These are phyloP conservation scores for Ruditapes philippinarum DNA, from an alignment of 1,140 invertebrate genomes.

Conservation along the genomic window DNA sequence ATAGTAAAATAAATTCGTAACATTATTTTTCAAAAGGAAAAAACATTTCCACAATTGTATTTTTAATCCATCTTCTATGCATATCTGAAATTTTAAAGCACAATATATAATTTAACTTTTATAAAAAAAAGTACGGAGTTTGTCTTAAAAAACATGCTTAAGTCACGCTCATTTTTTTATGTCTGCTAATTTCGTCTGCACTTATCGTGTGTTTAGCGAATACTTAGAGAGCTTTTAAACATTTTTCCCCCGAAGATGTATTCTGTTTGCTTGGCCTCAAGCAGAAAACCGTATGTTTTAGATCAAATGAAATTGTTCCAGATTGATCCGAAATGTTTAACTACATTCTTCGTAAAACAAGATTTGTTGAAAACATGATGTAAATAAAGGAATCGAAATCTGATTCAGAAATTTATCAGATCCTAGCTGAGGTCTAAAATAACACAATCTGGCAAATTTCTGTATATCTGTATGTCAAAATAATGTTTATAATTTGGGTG, in stretches of 20 bases:
- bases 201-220: too few relatives aligned
- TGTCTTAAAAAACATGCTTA: too few relatives aligned
- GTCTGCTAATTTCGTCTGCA: too few relatives aligned
- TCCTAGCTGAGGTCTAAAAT: constrained; percentile 47
- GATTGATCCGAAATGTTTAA: constrained; percentile 43
- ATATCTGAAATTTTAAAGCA: too few relatives aligned
- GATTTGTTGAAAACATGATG: constrained; percentile 57
- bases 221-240: background rate
- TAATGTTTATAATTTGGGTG: constrained; percentile 82
- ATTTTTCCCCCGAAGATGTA: background rate
- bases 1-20: too few relatives aligned
- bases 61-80: too few relatives aligned
- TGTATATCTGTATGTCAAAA: constrained; percentile 57
- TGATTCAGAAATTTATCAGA: constrained; percentile 50
- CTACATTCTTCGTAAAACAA: constrained; percentile 46
- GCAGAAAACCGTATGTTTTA: constrained; percentile 55
- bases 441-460: constrained; percentile 57
- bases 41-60: too few relatives aligned
- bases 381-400: constrained; percentile 37
- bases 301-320: constrained; percentile 52
- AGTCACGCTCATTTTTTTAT: too few relatives aligned
- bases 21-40: too few relatives aligned
- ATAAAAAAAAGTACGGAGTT: too few relatives aligned
- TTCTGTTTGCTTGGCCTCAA: background rate
- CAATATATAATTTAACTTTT: too few relatives aligned